Evolutionary conservation across 1,140 invertebrate species (phyloP).

Genomic region (Drosophila subobscura): DNA sequence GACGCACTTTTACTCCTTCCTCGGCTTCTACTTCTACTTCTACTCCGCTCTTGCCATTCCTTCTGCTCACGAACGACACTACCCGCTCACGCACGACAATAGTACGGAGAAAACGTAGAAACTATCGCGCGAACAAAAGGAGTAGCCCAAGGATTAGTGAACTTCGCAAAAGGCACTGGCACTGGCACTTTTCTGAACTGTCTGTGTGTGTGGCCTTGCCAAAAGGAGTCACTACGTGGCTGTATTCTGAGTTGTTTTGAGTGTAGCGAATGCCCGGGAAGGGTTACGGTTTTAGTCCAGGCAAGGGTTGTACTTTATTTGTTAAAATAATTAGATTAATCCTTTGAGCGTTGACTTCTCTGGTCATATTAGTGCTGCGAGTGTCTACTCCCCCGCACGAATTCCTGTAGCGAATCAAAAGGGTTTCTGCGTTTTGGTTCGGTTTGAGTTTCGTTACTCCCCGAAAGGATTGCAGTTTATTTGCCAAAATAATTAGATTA

Average conservation of each 20-base stretch:
- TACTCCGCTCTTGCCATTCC: neutral
- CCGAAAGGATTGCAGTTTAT: conserved; percentile 65
- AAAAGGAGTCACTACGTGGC: conserved; percentile 3
- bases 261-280: conserved; percentile 43
- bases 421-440: conserved; percentile 34
- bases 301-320: conserved; percentile 72
- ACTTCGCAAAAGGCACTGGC: conserved; percentile 3
- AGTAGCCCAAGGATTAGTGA: conserved; percentile 47
- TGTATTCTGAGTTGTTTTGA: neutral
- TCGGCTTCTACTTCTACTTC: neutral
- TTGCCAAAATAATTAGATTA: conserved; percentile 82
- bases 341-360: conserved; percentile 51
- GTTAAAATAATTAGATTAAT: conserved; percentile 82
- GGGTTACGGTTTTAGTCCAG: conserved; percentile 28
- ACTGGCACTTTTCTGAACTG: neutral
- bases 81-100: conserved; percentile 41
- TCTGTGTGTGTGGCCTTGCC: conserved; percentile 29
- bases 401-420: conserved; percentile 57
- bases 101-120: conserved; percentile 52
- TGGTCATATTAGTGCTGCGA: conserved; percentile 47
- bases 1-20: conserved; percentile 77
- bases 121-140: conserved; percentile 29
- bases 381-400: conserved; percentile 44
- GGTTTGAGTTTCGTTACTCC: conserved; percentile 20
- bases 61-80: neutral